A percentile compares a stretch with the other conserved stretches of the same genome.
Conservation (phyloP, 2,888 invertebrate species). For the Liopterus haemorrhoidalis region DNA sequence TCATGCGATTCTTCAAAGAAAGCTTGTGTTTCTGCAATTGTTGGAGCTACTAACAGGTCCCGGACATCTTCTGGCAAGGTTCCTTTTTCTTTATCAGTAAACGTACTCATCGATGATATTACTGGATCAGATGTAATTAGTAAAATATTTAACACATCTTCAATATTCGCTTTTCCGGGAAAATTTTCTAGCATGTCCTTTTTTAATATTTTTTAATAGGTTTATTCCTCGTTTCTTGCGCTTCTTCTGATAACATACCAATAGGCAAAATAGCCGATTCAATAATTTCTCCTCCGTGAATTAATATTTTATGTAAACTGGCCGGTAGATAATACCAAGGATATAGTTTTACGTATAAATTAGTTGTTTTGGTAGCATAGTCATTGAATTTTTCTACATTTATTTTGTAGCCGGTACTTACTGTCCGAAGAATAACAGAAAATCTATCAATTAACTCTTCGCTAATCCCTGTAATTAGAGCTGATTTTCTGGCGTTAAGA, state of each 20-base stretch:
- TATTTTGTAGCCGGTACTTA: conserved; percentile 32
- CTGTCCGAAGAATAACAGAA: conserved; percentile 30
- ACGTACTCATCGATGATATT: too few species aligned
- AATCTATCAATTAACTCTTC: conserved; percentile 33
- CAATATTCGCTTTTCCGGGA: conserved; percentile 28
- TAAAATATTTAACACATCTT: conserved; percentile 30
- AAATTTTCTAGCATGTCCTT: conserved; percentile 32
- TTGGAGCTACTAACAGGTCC: too few species aligned
- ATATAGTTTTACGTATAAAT: conserved; percentile 30
- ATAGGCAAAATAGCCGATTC: conserved; percentile 32
- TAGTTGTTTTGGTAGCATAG: conserved; percentile 26
- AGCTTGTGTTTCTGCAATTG: too few species aligned
- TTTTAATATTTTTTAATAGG: conserved; percentile 26
- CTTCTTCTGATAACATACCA: conserved; percentile 35
- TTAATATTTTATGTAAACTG: conserved; percentile 34
- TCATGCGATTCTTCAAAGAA: too few species aligned
- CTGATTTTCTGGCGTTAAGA: conserved; percentile 24
- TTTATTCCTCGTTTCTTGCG: conserved; percentile 32
- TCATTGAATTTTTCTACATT: conserved; percentile 29
- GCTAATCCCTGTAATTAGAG: conserved; percentile 38
- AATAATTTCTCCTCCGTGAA: conserved; percentile 32
- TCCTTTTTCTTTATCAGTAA: too few species aligned
- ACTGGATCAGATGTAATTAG: conserved; percentile 32
- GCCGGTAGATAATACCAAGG: conserved; percentile 37
- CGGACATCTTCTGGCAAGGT: too few species aligned